These are phyloP conservation scores for Ciconia nigra DNA, from an alignment of 2,797 vertebrate species.

Conservation along the genomic window DNA sequence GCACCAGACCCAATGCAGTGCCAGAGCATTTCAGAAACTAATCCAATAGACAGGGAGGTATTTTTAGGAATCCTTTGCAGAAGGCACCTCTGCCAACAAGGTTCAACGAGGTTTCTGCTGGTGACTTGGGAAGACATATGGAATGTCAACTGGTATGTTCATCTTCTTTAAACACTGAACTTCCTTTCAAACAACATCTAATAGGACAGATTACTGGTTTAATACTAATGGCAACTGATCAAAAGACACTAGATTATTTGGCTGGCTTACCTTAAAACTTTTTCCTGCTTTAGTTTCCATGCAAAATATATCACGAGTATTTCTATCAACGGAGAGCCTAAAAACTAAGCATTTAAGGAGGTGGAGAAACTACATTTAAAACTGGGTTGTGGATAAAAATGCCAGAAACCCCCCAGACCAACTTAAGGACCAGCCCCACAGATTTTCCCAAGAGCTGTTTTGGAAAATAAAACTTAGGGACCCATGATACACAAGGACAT, in stretches of 20 bases:
- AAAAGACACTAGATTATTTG: constrained; percentile 41
- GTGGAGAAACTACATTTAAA: not conserved
- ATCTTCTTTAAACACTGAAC: constrained; percentile 34
- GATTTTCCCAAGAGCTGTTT: not conserved
- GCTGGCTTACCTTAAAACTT: constrained; percentile 17
- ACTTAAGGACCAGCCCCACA: not conserved
- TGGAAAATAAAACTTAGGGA: not conserved
- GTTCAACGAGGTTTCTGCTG: not conserved
- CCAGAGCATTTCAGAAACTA: constrained; percentile 22
- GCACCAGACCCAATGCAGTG: not conserved
- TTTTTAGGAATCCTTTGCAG: constrained; percentile 19
- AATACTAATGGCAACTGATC: constrained; percentile 54
- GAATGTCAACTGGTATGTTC: constrained; percentile 43
- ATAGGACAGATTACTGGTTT: constrained; percentile 26
- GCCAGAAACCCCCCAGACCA: not conserved
- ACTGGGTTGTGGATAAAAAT: not conserved
- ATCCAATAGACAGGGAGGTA: not conserved
- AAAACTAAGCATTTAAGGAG: not conserved
- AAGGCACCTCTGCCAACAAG: constrained; percentile 16
- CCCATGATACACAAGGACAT: not conserved
- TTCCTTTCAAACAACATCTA: constrained; percentile 40
- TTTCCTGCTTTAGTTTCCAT: constrained; percentile 28
- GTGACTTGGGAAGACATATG: constrained; percentile 3
- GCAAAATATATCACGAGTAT: constrained; percentile 24
- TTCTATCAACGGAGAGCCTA: not conserved